Percentiles rank a stretch among this genome's conserved stretches.
Evolutionary conservation across 1,140 invertebrate genomes (phyloP).

Genomic region (Bombus cullumanus): DNA sequence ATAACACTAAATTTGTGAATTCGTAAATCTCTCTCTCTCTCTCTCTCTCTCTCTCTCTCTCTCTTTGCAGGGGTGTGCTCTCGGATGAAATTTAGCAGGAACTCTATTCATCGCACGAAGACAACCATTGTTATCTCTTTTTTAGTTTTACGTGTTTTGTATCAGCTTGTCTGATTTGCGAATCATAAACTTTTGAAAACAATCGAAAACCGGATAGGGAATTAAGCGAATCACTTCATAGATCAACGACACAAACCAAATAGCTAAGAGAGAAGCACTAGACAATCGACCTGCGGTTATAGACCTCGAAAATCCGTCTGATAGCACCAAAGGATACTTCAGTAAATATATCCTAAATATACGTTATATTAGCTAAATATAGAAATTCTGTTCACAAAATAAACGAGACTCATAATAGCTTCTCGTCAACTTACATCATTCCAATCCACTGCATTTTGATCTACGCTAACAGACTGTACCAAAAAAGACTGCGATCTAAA

Average conservation of each 20-base stretch:
- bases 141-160: background rate
- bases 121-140: background rate
- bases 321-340: background rate
- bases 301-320: conserved; percentile 40
- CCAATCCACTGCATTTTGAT: background rate
- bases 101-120: background rate
- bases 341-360: background rate
- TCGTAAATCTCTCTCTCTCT: background rate
- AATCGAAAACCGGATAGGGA: background rate
- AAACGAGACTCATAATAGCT: background rate
- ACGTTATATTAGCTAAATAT: background rate
- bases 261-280: background rate
- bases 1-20: background rate
- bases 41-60: no score
- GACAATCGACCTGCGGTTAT: conserved; percentile 38
- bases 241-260: conserved; percentile 18
- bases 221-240: background rate
- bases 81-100: no score
- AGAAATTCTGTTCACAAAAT: background rate
- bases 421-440: background rate
- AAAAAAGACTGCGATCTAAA: background rate
- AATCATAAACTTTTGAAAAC: background rate
- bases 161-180: background rate
- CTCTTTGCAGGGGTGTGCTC: rapidly evolving
- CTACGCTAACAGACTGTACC: background rate